Evolutionary conservation across 2,888 invertebrate genomes (phyloP), one percentile per base, ranked within the genome.

Genomic region (Ennomos erosarius): DNA sequence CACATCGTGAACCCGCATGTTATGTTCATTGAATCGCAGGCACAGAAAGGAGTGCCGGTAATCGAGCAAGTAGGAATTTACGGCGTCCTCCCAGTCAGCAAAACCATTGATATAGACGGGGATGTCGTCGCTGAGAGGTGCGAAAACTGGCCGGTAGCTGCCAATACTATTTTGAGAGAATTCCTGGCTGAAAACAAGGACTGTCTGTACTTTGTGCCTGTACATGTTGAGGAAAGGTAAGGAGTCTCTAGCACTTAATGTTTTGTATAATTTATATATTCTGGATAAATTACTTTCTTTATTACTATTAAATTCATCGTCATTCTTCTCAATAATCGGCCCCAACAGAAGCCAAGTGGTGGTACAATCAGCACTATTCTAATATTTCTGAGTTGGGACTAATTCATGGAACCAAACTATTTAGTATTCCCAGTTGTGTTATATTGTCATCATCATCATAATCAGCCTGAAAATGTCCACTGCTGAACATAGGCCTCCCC

Each of bases 21-120:
- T 13, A 55, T 60, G 9, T 55, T 47, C 26, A 39, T 60, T 0
- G 59, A 60, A 39, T 43, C 51, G 34, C 46, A 43, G 9, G 33
- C 1, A 1, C 10, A 33, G 11, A n/a, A 39, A 16, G 38, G 43
- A 8, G 45, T 0, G 3, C 51, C 51, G 43, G 35, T 47, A 8
- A 55, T 60, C 6, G 38, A 60, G 36, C 55, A 60, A 60, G 43
- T 60, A 8, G 59, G 59, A 10, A 47, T 60, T 1, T 60, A 39
- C 37, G 59, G 59, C 5, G 13, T 60, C 8, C 12, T 60, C 10
- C 59, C 59, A 0, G 46, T 60, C 9, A 43, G 36, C 39, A 47
- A 51, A 44, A 60, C 55, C 9, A 35, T 60, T 8, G 55, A 60
- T 36, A 60, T 55, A 35, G 51, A 60, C 10, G 59, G 59, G 1